phyloP scores from a whole-genome alignment of 2,888 invertebrate species.

The Tachina lurida region DNA sequence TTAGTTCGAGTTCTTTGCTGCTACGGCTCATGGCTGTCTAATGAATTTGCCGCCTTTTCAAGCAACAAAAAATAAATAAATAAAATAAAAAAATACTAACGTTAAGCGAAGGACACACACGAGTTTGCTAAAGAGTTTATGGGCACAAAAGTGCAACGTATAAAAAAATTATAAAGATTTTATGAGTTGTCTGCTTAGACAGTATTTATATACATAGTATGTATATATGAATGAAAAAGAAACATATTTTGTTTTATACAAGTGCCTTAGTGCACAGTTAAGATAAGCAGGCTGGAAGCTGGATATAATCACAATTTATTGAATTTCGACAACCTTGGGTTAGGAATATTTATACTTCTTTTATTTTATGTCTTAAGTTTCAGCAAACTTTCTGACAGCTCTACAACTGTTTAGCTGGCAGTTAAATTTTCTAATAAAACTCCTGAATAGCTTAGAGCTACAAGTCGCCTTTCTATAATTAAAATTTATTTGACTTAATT shows the following conservation, averaged over 20 bases:
- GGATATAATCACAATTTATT: not conserved
- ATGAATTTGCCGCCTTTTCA: slow-evolving; percentile 6
- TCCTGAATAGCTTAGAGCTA: too few species aligned
- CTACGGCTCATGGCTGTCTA: slow-evolving; percentile 23
- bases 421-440: too few species aligned
- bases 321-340: not conserved
- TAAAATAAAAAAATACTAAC: not conserved
- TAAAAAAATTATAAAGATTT: slow-evolving; percentile 39
- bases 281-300: not conserved
- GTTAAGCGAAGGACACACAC: slow-evolving; percentile 53
- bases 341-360: too few species aligned
- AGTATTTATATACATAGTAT: not conserved
- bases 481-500: too few species aligned
- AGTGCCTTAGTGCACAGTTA: slow-evolving; percentile 2
- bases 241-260: not conserved
- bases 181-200: not conserved
- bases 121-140: slow-evolving; percentile 51
- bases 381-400: too few species aligned
- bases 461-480: too few species aligned
- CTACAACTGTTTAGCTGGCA: too few species aligned
- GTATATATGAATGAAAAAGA: not conserved
- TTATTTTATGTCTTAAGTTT: too few species aligned
- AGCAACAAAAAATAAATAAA: not conserved
- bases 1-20: slow-evolving; percentile 27
- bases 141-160: slow-evolving; percentile 29